Conservation (phyloP, 30 jellyfish, hydroid and myxozoan species). For the Hydra vulgaris region DNA sequence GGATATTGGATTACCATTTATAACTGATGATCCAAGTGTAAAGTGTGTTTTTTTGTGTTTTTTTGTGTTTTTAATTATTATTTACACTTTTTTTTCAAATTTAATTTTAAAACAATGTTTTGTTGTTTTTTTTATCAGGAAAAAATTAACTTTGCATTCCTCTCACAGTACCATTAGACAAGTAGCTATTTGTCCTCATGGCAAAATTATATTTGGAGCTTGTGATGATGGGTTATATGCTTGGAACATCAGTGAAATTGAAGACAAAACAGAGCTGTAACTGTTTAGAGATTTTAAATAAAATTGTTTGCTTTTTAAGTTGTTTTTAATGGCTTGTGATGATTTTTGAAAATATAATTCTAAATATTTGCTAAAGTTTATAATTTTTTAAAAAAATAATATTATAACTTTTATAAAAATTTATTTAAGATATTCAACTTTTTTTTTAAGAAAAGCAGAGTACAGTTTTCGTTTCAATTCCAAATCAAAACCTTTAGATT, state of each 20-base stretch:
- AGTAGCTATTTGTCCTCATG: constrained; percentile 79
- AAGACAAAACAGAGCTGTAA: constrained; percentile 19
- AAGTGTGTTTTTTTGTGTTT: constrained; percentile 24
- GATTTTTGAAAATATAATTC: background rate
- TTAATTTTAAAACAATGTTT: too few species aligned
- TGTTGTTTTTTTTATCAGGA: background rate
- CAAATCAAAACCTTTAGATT: constrained; percentile 58
- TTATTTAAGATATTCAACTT: background rate
- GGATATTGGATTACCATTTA: constrained; percentile 80
- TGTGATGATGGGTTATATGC: constrained; percentile 95
- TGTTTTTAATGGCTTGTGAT: background rate
- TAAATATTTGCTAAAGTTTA: background rate
- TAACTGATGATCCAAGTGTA: constrained; percentile 20
- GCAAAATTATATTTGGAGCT: constrained; percentile 68
- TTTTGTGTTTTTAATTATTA: too few species aligned
- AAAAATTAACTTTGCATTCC: background rate
- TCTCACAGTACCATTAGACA: constrained; percentile 42
- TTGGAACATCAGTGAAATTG: constrained; percentile 57
- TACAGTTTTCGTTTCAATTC: constrained; percentile 7
- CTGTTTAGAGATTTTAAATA: too few species aligned
- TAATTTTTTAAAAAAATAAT: background rate
- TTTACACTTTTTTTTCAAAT: too few species aligned
- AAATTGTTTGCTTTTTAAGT: too few species aligned
- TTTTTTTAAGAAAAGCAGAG: background rate
- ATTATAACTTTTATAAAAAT: background rate